These are phyloP conservation scores for Timema podura DNA, from an alignment of 2,888 invertebrate species.

Conservation along the genomic window DNA sequence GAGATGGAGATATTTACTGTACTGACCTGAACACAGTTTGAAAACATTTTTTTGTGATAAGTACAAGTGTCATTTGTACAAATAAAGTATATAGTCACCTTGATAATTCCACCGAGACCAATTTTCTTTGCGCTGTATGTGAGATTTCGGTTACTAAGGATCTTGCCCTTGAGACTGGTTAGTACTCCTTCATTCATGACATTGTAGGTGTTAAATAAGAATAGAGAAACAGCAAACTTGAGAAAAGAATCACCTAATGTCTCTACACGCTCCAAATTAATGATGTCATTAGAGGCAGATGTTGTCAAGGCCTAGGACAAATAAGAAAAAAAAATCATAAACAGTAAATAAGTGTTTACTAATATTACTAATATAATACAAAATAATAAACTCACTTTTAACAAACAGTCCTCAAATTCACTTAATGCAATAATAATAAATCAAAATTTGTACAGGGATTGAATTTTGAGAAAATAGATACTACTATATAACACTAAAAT, in stretches of 20 bases:
- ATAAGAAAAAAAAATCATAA: background rate
- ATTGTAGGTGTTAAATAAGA: conserved; percentile 65
- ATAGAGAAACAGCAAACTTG: conserved; percentile 72
- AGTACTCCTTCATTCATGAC: conserved; percentile 72
- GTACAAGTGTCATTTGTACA: background rate
- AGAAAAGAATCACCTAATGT: conserved; percentile 87
- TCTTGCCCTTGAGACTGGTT: conserved; percentile 63
- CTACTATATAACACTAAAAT: too few relatives aligned
- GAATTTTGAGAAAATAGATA: too few relatives aligned
- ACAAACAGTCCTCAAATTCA: background rate
- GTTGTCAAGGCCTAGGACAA: conserved; percentile 62
- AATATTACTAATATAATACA: too few relatives aligned
- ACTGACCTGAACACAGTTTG: background rate
- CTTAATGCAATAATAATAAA: background rate
- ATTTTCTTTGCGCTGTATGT: conserved; percentile 64
- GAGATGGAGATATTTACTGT: too few relatives aligned
- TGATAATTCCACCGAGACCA: conserved; percentile 58
- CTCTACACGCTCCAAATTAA: conserved; percentile 78
- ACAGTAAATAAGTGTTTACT: too few relatives aligned
- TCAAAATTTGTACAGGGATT: too few relatives aligned
- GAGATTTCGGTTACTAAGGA: conserved; percentile 83
- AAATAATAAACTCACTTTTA: background rate
- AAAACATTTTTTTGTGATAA: background rate
- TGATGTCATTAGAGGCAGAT: conserved; percentile 66
- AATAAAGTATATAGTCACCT: conserved; percentile 36